Evolutionary conservation across 2,113 vertebrate species (phyloP).

Genomic region (Cyphomyrus discorhynchus): DNA sequence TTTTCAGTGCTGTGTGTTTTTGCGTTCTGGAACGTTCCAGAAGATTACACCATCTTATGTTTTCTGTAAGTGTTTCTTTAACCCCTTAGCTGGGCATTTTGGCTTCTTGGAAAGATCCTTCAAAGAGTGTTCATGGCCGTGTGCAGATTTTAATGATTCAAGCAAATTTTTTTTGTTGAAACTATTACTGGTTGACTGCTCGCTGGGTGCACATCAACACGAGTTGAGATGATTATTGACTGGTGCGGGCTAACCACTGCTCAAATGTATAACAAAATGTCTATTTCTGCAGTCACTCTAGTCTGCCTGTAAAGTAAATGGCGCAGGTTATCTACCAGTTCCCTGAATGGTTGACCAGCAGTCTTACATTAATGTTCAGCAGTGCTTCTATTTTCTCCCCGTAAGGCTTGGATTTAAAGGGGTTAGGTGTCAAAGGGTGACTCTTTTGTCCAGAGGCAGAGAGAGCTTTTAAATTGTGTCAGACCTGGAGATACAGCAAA

Average conservation of each 20-base stretch:
- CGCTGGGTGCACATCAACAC: neutral
- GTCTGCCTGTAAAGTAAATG: neutral
- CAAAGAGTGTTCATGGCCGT: neutral
- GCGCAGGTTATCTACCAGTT: neutral
- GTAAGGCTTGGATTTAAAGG: neutral
- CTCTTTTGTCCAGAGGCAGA: slow-evolving; percentile 1
- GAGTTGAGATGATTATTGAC: neutral
- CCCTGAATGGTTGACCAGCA: neutral
- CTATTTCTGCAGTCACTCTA: neutral
- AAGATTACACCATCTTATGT: neutral
- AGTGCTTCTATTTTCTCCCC: slow-evolving; percentile 3
- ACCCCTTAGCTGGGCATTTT: neutral
- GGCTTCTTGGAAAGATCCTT: neutral
- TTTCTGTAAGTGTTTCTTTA: neutral
- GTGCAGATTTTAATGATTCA: neutral
- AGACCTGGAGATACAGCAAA: slow-evolving; percentile 14
- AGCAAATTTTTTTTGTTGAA: neutral
- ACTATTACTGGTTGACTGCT: neutral
- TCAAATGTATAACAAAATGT: neutral
- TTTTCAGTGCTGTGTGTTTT: neutral
- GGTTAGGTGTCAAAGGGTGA: slow-evolving; percentile 10
- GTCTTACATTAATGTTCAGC: neutral
- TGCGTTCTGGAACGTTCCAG: neutral
- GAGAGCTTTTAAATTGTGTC: slow-evolving; percentile 18
- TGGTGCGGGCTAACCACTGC: no score